phyloP scores from a whole-genome alignment of 2,113 vertebrate genomes.

The Mustela nigripes region DNA sequence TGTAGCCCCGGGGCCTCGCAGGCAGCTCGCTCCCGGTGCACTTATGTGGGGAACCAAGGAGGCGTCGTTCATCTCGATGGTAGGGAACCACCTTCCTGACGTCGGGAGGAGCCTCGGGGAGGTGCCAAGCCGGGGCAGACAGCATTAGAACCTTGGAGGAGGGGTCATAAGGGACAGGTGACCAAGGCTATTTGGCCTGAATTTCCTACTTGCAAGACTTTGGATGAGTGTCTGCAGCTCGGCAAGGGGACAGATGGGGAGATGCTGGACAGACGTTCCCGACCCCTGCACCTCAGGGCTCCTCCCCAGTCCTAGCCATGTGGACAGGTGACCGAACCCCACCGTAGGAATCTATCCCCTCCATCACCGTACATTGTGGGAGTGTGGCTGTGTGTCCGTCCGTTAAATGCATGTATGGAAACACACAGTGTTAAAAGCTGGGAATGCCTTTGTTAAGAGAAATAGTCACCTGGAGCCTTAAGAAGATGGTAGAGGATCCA shows the following conservation, averaged over 20 bases:
- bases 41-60: neutral
- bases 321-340: too few species aligned
- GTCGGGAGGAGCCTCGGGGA: neutral
- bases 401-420: neutral
- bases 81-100: too few species aligned
- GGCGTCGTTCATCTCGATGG: fast-evolving
- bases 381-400: neutral
- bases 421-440: neutral
- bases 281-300: fast-evolving
- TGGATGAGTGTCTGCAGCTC: neutral
- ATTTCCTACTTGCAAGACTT: neutral
- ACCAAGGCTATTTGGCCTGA: fast-evolving
- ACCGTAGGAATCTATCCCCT: too few species aligned
- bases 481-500: neutral
- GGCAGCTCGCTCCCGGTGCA: neutral
- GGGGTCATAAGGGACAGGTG: too few species aligned
- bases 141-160: neutral
- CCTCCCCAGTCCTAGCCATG: too few species aligned
- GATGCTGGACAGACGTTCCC: neutral
- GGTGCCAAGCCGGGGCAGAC: neutral
- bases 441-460: neutral
- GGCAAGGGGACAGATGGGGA: neutral
- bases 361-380: neutral
- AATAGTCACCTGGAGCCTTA: neutral
- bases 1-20: too few species aligned